Conservation (phyloP, 2,888 invertebrate species). For the Cyaniris semiargus region DNA sequence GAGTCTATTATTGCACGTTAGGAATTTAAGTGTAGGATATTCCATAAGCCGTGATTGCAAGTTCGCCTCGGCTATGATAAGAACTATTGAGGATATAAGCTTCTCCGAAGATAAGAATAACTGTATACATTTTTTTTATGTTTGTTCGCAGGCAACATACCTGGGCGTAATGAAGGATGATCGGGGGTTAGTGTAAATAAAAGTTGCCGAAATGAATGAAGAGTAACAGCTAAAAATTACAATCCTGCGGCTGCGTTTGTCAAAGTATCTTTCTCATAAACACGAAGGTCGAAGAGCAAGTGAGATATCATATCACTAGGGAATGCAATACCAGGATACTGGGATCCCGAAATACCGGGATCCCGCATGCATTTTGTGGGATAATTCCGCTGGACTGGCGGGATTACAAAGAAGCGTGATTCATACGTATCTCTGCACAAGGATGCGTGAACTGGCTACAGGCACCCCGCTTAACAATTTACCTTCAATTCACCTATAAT, state of each 20-base stretch:
- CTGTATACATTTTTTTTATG: conserved; percentile 15
- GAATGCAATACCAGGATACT: no score
- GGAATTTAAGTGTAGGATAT: conserved; percentile 32
- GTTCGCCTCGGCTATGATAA: conserved; percentile 42
- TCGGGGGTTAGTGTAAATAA: neutral
- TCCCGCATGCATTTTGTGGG: no score
- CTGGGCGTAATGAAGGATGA: conserved; percentile 13
- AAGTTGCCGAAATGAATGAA: conserved; percentile 1
- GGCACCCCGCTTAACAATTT: no score
- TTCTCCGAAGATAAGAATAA: conserved; percentile 29
- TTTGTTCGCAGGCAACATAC: conserved; percentile 28
- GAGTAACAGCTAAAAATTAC: neutral
- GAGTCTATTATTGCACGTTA: conserved; percentile 43
- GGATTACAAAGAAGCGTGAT: no score
- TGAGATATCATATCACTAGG: no score
- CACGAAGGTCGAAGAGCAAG: no score
- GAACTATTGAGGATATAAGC: conserved; percentile 33
- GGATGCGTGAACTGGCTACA: no score
- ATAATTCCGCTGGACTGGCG: no score
- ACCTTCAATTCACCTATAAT: no score
- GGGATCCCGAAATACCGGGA: no score
- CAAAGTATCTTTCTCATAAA: no score
- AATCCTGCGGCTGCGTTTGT: neutral
- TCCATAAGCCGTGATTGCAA: conserved; percentile 41
- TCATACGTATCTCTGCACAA: no score